Conservation (phyloP, 2,888 invertebrate species). For the Papilio demoleus region DNA sequence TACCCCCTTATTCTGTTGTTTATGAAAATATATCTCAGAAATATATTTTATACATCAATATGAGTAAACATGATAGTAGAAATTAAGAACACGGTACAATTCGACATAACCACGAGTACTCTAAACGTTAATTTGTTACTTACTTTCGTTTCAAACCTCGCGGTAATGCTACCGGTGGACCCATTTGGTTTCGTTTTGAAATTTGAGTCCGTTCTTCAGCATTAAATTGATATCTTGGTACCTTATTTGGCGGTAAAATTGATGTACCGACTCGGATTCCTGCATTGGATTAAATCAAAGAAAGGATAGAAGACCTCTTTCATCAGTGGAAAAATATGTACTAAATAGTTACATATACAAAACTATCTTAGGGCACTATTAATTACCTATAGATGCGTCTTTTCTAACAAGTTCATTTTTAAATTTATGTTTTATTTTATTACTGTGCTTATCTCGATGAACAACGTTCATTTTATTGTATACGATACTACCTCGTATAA, state of each 20-base stretch:
- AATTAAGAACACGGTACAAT: background rate
- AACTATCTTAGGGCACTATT: background rate
- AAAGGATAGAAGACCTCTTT: too few species aligned
- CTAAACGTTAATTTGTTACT: conserved; percentile 34
- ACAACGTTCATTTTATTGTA: conserved; percentile 70
- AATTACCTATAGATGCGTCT: conserved; percentile 64
- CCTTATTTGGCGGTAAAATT: conserved; percentile 56
- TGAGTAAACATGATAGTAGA: background rate
- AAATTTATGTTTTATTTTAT: conserved; percentile 51
- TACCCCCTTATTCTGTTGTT: background rate
- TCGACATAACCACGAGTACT: background rate
- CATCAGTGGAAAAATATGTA: too few species aligned
- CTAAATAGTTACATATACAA: background rate
- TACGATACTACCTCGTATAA: background rate
- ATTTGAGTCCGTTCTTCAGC: conserved; percentile 49
- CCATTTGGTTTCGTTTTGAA: conserved; percentile 63
- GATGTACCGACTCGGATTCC: conserved; percentile 64
- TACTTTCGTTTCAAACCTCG: conserved; percentile 69
- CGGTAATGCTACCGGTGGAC: conserved; percentile 67
- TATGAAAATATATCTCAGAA: background rate
- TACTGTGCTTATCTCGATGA: conserved; percentile 57
- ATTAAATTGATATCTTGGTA: conserved; percentile 68
- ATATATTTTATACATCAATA: background rate
- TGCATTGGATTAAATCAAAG: too few species aligned
- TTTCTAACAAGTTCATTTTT: conserved; percentile 66